phyloP scores from a whole-genome alignment of 2,888 invertebrate species.

The Danaus chrysippus region DNA sequence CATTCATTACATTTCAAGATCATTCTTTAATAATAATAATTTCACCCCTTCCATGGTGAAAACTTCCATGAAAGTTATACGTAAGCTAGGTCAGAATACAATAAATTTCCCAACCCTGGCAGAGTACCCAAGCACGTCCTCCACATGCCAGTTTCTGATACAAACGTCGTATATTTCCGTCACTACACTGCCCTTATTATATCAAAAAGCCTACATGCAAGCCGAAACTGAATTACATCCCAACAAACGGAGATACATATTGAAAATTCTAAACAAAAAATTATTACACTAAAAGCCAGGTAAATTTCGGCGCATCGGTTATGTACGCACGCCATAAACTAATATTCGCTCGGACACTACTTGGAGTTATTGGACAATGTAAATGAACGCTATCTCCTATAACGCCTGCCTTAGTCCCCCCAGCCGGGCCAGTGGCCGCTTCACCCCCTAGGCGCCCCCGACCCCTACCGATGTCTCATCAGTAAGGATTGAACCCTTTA shows the following conservation, averaged over 20 bases:
- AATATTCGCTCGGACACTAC: slow-evolving; percentile 78
- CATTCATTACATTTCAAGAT: not conserved
- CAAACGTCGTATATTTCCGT: slow-evolving; percentile 67
- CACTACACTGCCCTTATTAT: slow-evolving; percentile 54
- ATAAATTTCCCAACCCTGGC: slow-evolving; percentile 27
- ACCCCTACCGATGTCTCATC: slow-evolving; percentile 74
- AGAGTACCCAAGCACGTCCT: slow-evolving; percentile 49
- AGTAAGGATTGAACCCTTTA: slow-evolving; percentile 79
- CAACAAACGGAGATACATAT: not conserved
- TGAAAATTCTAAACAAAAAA: slow-evolving; percentile 8
- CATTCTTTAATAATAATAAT: not conserved
- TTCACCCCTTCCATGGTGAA: too few species aligned
- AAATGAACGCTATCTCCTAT: slow-evolving; percentile 79
- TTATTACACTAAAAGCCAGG: slow-evolving; percentile 5
- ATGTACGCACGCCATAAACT: slow-evolving; percentile 65
- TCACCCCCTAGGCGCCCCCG: slow-evolving; percentile 58
- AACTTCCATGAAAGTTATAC: not conserved
- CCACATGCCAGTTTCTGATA: slow-evolving; percentile 60
- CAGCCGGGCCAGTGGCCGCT: slow-evolving; percentile 65
- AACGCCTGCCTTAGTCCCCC: slow-evolving; percentile 76
- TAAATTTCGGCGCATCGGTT: slow-evolving; percentile 18
- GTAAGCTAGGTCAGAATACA: not conserved
- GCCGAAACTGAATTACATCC: not conserved
- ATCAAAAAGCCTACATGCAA: slow-evolving; percentile 15
- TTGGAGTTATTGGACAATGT: slow-evolving; percentile 80